Evolutionary conservation across 2,797 vertebrate genomes (phyloP).

Genomic region (Semotilus atromaculatus): DNA sequence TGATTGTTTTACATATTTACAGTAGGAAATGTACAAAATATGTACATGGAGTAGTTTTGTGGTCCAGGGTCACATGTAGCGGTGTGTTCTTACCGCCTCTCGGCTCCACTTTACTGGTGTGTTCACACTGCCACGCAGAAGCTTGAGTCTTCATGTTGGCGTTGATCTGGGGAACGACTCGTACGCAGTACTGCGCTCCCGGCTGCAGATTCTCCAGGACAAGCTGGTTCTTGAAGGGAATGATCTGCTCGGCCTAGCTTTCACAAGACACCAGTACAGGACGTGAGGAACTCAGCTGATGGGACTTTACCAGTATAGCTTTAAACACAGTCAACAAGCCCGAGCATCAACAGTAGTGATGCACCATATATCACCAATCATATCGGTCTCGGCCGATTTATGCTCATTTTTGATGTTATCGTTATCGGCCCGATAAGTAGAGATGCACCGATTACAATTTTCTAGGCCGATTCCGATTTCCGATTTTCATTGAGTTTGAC

Average conservation of each 20-base stretch:
- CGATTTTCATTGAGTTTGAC: too few relatives aligned
- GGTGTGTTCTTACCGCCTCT: constrained; percentile 60
- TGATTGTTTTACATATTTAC: too few relatives aligned
- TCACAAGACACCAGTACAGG: background rate
- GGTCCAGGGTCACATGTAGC: too few relatives aligned
- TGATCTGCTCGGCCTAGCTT: background rate
- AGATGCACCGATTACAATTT: too few relatives aligned
- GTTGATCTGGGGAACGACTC: rapidly evolving
- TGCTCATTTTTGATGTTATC: too few relatives aligned
- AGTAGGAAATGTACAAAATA: too few relatives aligned
- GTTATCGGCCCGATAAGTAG: too few relatives aligned
- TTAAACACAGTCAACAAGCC: background rate
- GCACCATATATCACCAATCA: too few relatives aligned
- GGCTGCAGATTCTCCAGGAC: constrained; percentile 49
- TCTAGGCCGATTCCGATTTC: too few relatives aligned
- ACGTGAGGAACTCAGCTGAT: background rate
- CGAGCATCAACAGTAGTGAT: background rate
- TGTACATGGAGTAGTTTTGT: too few relatives aligned
- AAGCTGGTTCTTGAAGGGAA: background rate
- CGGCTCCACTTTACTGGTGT: constrained; percentile 54
- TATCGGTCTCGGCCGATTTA: too few relatives aligned
- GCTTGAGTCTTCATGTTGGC: rapidly evolving
- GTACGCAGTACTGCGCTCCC: constrained; percentile 67
- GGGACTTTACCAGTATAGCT: background rate
- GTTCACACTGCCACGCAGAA: constrained; percentile 62